Conservation (phyloP, 2,888 invertebrate genomes). For the Synergus laeviventris region DNA sequence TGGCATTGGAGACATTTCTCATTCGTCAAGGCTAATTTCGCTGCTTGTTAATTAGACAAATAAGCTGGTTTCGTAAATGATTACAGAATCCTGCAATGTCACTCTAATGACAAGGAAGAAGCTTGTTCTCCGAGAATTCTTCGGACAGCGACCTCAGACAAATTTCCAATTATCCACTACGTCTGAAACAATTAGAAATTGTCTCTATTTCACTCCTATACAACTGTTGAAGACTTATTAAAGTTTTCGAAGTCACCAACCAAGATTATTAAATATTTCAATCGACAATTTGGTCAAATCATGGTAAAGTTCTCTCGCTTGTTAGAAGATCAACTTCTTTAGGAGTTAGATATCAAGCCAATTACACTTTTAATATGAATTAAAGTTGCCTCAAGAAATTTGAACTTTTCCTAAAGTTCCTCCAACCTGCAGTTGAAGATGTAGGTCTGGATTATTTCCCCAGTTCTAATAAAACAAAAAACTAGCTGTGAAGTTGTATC, state of each 20-base stretch:
- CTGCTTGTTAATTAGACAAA: slow-evolving; percentile 36
- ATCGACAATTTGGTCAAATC: slow-evolving; percentile 1
- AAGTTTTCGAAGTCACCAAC: too few relatives aligned
- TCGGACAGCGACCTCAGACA: background rate
- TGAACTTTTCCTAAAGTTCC: slow-evolving; percentile 21
- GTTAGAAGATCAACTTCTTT: slow-evolving; percentile 20
- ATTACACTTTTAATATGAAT: slow-evolving; percentile 4
- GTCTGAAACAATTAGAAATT: too few relatives aligned
- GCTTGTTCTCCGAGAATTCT: slow-evolving; percentile 5
- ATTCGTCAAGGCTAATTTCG: slow-evolving; percentile 30
- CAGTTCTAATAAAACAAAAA: background rate
- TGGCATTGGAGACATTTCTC: slow-evolving; percentile 25
- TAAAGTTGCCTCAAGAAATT: slow-evolving; percentile 21
- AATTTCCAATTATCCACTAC: background rate
- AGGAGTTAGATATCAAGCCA: slow-evolving; percentile 16
- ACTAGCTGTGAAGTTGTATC: too few relatives aligned
- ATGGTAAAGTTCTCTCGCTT: slow-evolving; percentile 4
- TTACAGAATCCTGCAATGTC: slow-evolving; percentile 3
- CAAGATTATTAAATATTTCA: background rate
- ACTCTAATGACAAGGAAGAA: slow-evolving; percentile 19
- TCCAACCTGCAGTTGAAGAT: background rate
- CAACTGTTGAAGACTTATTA: too few relatives aligned
- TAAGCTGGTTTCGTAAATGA: slow-evolving; percentile 32
- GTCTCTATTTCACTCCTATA: too few relatives aligned
- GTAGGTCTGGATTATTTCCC: background rate